Conservation (phyloP, 2,113 vertebrate genomes). For the Scopus umbretta region DNA sequence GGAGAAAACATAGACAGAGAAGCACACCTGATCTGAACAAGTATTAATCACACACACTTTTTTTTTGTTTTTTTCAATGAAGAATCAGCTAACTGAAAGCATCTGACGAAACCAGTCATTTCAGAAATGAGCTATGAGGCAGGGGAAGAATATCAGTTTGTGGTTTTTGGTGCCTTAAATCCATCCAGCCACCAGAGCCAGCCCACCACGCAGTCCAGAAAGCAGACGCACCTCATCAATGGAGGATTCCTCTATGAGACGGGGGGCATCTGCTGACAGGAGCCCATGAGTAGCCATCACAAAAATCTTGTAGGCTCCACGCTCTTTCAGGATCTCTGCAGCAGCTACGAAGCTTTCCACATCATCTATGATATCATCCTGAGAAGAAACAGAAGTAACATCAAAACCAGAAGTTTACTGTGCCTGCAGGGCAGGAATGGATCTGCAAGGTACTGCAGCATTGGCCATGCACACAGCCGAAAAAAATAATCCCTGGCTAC, state of each 20-base stretch:
- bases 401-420: background rate
- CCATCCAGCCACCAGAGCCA: background rate
- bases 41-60: background rate
- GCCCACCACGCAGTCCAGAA: background rate
- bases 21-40: background rate
- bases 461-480: background rate
- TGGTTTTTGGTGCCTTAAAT: background rate
- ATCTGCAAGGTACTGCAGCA: background rate
- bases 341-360: slow-evolving; percentile 96
- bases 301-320: slow-evolving; percentile 97
- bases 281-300: slow-evolving; percentile 98
- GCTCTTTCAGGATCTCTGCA: slow-evolving; percentile 96
- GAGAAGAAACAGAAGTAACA: background rate
- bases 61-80: background rate
- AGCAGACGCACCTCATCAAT: slow-evolving; percentile 83
- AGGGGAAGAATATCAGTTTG: background rate
- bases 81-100: background rate
- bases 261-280: slow-evolving; percentile 92
- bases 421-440: background rate
- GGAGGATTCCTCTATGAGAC: slow-evolving; percentile 93
- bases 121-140: background rate
- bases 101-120: background rate
- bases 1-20: background rate
- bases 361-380: slow-evolving; percentile 98
- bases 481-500: background rate